Percentiles rank a stretch among this genome's conserved stretches.
Evolutionary conservation across 2,797 vertebrate species (phyloP).

Genomic region (Mus caroli): DNA sequence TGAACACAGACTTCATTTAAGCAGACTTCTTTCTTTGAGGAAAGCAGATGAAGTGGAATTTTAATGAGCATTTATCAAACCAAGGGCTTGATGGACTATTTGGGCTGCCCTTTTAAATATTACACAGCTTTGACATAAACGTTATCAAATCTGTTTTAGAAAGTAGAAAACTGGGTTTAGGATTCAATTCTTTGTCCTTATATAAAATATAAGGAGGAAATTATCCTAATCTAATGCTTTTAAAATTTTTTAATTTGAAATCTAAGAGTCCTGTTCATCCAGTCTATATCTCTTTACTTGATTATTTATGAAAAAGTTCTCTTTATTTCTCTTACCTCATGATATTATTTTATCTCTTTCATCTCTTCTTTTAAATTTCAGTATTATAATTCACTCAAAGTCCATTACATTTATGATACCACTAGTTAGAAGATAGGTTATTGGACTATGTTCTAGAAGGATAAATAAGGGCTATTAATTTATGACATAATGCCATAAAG

Average conservation of each 20-base stretch:
- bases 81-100: not conserved
- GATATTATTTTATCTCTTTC: not conserved
- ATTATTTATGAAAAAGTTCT: not conserved
- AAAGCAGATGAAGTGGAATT: not conserved
- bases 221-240: not conserved
- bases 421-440: not conserved
- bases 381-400: constrained; percentile 45
- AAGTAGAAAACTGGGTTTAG: not conserved
- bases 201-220: constrained; percentile 13
- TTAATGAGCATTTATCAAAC: constrained; percentile 7
- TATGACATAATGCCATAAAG: not conserved
- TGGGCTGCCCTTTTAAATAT: not conserved
- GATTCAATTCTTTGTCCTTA: not conserved
- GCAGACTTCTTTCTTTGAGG: not conserved
- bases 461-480: not conserved
- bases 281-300: not conserved
- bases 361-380: constrained; percentile 13
- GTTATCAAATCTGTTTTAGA: constrained; percentile 21
- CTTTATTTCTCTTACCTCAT: not conserved
- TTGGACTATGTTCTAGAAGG: not conserved
- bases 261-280: not conserved
- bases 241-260: not conserved
- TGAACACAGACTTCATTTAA: constrained; percentile 12
- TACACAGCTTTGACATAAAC: not conserved
- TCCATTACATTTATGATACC: not conserved